These are phyloP conservation scores for Bufotes viridis DNA, from an alignment of 2,797 vertebrate genomes.

Conservation along the genomic window DNA sequence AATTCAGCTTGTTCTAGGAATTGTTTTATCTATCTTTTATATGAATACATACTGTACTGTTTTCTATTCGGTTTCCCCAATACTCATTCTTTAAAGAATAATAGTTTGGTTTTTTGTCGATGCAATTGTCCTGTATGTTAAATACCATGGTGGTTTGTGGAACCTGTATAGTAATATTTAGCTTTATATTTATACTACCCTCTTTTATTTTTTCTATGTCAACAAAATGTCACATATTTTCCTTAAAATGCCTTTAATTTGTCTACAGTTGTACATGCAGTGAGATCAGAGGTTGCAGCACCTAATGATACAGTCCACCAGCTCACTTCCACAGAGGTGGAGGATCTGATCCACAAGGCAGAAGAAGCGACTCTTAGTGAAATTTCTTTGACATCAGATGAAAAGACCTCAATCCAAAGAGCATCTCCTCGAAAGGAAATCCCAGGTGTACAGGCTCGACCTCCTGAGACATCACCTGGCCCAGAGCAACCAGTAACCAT, in stretches of 20 bases:
- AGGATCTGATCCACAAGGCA: conserved; percentile 91
- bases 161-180: not conserved
- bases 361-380: conserved; percentile 77
- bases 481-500: conserved; percentile 89
- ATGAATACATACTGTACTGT: not conserved
- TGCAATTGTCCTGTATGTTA: not conserved
- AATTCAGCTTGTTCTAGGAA: not conserved
- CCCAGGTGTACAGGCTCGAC: conserved; percentile 78
- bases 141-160: not conserved
- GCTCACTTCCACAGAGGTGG: conserved; percentile 88
- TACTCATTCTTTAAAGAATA: not conserved
- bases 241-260: conserved; percentile 24
- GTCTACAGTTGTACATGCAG: conserved; percentile 87
- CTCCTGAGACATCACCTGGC: conserved; percentile 79
- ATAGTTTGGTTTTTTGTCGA: not conserved
- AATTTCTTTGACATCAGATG: conserved; percentile 51
- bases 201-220: not conserved
- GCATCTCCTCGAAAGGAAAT: conserved; percentile 81
- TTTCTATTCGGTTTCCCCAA: not conserved
- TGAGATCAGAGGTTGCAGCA: conserved; percentile 78
- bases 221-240: not conserved
- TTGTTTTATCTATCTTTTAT: not conserved
- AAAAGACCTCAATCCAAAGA: conserved; percentile 64
- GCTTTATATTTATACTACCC: not conserved
- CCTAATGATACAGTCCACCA: conserved; percentile 81